Evolutionary conservation across 2,888 invertebrate genomes (phyloP), one percentile per base, ranked within the genome.

Genomic region (Tillus elongatus): DNA sequence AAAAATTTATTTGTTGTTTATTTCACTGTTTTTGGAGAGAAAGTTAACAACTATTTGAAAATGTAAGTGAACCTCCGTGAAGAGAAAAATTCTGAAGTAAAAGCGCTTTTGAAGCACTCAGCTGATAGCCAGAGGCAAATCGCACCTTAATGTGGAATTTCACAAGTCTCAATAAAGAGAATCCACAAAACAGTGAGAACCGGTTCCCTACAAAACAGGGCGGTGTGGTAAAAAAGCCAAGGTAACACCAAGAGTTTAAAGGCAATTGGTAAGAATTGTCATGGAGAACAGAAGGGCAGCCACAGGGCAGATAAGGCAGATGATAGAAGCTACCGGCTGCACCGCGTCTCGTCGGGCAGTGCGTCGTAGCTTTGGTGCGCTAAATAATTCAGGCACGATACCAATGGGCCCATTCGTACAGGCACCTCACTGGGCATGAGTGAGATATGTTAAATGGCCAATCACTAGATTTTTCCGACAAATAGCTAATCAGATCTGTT

Each of bases 401-500:
- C 24, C 6, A n/a, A 24, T 24, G 24, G 24, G 24, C 24, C n/a
- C 24, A 24, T 24, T 24, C 24, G n/a, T 24, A 24, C n/a, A 24
- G n/a, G 24, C 8, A 6, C 24, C n/a, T 24, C 6, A 24, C 24
- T n/a, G 6, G 6, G n/a, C 24, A 24, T 24, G 24, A 24, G 6
- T 24, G 24, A n/a, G n/a, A 24, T 24, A 24, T 24, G 24, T 6
- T 24, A 24, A 8, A 24, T n/a, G n/a, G n/a, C n/a, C n/a, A n/a
- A n/a, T n/a, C n/a, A n/a, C n/a, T n/a, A n/a, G n/a, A n/a, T n/a
- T n/a, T n/a, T n/a, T n/a, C n/a, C n/a, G n/a, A n/a, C n/a, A n/a
- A n/a, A n/a, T n/a, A n/a, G n/a, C n/a, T n/a, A n/a, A n/a, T n/a
- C n/a, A n/a, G n/a, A n/a, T n/a, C n/a, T n/a, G n/a, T n/a, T n/a